A percentile compares a stretch with the other conserved stretches of the same genome.
phyloP scores from a whole-genome alignment of 2,888 invertebrate genomes.

The Drosophila nigricruria region DNA sequence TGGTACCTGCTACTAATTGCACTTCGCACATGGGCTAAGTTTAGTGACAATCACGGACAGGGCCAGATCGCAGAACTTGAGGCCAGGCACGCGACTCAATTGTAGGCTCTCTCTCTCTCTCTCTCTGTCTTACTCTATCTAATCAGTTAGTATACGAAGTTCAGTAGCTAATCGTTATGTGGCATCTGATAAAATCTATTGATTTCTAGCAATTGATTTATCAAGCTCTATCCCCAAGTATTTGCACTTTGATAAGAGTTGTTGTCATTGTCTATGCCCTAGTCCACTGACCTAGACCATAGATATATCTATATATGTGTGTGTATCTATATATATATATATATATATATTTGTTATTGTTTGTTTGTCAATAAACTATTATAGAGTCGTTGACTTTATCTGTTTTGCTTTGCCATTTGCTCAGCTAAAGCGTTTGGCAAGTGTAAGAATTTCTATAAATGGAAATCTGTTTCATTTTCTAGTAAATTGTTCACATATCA shows the following conservation, averaged over 20 bases:
- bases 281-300: constrained; percentile 2
- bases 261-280: constrained; percentile 20
- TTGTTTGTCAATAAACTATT: constrained; percentile 36
- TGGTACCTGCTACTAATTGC: neutral
- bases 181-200: constrained; percentile 55
- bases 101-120: neutral
- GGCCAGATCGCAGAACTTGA: neutral
- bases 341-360: neutral
- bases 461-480: neutral
- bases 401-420: constrained; percentile 1
- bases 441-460: neutral
- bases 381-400: constrained; percentile 26
- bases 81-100: constrained; percentile 20
- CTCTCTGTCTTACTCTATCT: constrained; percentile 51
- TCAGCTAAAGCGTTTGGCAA: constrained; percentile 16
- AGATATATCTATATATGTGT: neutral
- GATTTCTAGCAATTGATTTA: constrained; percentile 39
- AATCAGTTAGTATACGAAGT: constrained; percentile 42
- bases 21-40: neutral
- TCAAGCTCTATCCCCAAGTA: constrained; percentile 10
- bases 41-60: neutral
- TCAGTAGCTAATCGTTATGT: constrained; percentile 29
- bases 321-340: neutral
- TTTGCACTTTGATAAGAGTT: constrained; percentile 35
- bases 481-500: neutral